Evolutionary conservation across 2,797 vertebrate genomes (phyloP).

Genomic region (Brachyrhaphis roseni): DNA sequence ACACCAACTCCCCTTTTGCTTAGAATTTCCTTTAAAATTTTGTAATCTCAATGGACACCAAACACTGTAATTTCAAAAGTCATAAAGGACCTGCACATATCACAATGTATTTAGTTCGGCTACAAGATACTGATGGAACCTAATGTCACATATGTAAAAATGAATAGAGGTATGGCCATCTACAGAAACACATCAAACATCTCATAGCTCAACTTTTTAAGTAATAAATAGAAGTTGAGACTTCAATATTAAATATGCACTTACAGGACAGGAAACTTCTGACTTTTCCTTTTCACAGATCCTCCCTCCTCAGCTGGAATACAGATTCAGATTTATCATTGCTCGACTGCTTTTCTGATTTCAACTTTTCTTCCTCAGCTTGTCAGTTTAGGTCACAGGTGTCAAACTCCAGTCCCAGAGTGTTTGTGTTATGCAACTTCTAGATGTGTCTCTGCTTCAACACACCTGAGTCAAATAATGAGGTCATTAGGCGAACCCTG

Average conservation of each 20-base stretch:
- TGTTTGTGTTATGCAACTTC: background rate
- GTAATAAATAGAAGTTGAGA: background rate
- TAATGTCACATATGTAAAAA: background rate
- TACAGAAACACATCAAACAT: too few relatives aligned
- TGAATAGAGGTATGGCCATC: background rate
- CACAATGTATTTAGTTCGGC: background rate
- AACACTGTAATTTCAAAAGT: background rate
- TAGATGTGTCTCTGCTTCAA: background rate
- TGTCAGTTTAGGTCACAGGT: background rate
- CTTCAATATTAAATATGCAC: background rate
- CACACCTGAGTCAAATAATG: background rate
- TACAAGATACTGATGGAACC: background rate
- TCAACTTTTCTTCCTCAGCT: background rate
- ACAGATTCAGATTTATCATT: background rate
- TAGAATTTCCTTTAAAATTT: background rate
- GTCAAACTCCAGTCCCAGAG: background rate
- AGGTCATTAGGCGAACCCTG: background rate
- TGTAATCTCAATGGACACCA: background rate
- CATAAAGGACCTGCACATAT: background rate
- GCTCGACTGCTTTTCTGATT: background rate
- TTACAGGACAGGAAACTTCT: background rate
- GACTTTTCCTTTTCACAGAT: background rate
- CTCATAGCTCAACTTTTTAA: background rate
- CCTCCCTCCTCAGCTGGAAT: background rate
- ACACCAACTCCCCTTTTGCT: background rate